Conservation (phyloP, 2,113 vertebrate species). For the Centropristis striata region DNA sequence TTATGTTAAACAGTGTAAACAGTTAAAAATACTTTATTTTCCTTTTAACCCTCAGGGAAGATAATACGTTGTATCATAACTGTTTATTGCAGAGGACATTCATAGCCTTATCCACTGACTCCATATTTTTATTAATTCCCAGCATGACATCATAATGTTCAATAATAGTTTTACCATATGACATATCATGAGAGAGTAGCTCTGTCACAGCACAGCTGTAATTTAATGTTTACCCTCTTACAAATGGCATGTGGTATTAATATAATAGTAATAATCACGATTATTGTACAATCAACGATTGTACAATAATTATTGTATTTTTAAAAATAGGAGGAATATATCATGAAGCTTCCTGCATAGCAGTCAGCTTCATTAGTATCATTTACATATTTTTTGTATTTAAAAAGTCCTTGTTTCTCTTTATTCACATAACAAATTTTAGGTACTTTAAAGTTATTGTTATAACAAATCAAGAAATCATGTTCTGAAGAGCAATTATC, state of each 20-base stretch:
- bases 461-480: constrained; percentile 16
- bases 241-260: background rate
- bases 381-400: background rate
- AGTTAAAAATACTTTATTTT: background rate
- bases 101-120: background rate
- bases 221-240: background rate
- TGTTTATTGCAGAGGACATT: background rate
- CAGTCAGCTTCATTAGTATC: background rate
- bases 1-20: background rate
- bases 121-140: background rate
- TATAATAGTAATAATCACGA: background rate
- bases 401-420: constrained; percentile 2
- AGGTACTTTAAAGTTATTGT: background rate
- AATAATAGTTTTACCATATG: background rate
- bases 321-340: background rate
- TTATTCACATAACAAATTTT: background rate
- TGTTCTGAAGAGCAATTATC: background rate
- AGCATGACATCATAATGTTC: background rate
- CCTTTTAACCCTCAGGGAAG: background rate
- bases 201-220: background rate
- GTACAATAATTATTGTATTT: background rate
- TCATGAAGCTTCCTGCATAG: background rate
- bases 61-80: background rate
- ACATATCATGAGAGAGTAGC: background rate
- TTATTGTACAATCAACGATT: background rate